A percentile compares a stretch with the other conserved stretches of the same genome.
Evolutionary conservation across 2,797 vertebrate genomes (phyloP).

Genomic region (Enteromius argenteus): DNA sequence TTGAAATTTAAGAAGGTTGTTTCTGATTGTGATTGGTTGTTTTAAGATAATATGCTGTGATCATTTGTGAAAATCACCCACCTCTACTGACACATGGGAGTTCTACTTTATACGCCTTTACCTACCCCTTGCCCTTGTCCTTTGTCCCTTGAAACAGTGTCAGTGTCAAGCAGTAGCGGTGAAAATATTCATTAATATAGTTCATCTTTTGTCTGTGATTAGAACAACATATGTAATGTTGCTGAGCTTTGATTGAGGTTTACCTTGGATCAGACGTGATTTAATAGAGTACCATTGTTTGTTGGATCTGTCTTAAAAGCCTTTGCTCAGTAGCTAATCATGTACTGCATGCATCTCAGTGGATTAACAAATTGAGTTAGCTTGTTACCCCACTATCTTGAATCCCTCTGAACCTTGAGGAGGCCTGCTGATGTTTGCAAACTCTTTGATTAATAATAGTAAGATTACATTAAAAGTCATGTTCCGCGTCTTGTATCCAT

Average conservation of each 20-base stretch:
- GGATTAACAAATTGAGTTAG: conserved; percentile 74
- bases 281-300: conserved; percentile 24
- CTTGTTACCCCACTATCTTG: conserved; percentile 59
- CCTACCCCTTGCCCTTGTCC: no score
- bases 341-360: conserved; percentile 68
- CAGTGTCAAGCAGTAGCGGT: no score
- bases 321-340: conserved; percentile 65
- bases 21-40: no score
- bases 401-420: conserved; percentile 36
- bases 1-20: no score
- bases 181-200: no score
- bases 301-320: conserved; percentile 53
- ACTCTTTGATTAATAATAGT: conserved; percentile 34
- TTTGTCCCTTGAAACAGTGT: no score
- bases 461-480: conserved; percentile 21
- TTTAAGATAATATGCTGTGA: no score
- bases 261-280: not conserved
- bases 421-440: conserved; percentile 6
- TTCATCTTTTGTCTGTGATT: not conserved
- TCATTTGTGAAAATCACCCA: not conserved
- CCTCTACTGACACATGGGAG: not conserved
- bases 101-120: no score
- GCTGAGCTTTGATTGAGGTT: conserved; percentile 26
- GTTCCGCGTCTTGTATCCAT: conserved; percentile 1
- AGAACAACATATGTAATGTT: not conserved